These are phyloP conservation scores for Drosophila peninsularis DNA, from an alignment of 2,888 invertebrate species.

Conservation along the genomic window DNA sequence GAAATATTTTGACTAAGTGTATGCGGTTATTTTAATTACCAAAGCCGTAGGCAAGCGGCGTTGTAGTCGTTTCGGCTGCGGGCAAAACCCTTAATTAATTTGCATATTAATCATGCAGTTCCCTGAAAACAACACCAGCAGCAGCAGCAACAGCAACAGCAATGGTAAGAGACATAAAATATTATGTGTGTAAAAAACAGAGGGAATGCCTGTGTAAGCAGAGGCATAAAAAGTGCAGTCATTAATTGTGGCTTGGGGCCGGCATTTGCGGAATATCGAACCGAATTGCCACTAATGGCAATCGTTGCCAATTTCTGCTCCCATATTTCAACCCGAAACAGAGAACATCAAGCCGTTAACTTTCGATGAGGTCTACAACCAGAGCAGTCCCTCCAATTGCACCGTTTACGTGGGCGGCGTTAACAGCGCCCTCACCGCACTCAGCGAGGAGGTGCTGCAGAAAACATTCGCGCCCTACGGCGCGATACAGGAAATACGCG, in stretches of 20 bases:
- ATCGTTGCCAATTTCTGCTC: slow-evolving; percentile 22
- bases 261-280: slow-evolving; percentile 31
- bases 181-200: slow-evolving; percentile 12
- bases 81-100: slow-evolving; percentile 79
- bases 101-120: slow-evolving; percentile 80
- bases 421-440: slow-evolving; percentile 89
- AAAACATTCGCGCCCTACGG: slow-evolving; percentile 98
- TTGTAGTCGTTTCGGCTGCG: slow-evolving; percentile 41
- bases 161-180: slow-evolving; percentile 2
- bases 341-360: slow-evolving; percentile 96
- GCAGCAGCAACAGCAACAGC: slow-evolving; percentile 15
- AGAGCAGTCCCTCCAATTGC: slow-evolving; percentile 99
- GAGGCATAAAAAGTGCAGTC: slow-evolving; percentile 49
- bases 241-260: slow-evolving; percentile 50
- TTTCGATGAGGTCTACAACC: slow-evolving; percentile 99
- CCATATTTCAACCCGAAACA: slow-evolving; percentile 73
- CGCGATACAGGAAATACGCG: slow-evolving; percentile 98
- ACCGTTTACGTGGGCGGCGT: slow-evolving; percentile 99
- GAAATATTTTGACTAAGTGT: slow-evolving; percentile 66
- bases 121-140: slow-evolving; percentile 29
- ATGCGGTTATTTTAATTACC: slow-evolving; percentile 78
- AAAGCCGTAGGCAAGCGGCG: slow-evolving; percentile 63
- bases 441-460: slow-evolving; percentile 98
- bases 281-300: slow-evolving; percentile 27
- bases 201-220: slow-evolving; percentile 7